These are phyloP conservation scores for Nomada ruficornis DNA, from an alignment of 2,888 invertebrate genomes.

Conservation along the genomic window DNA sequence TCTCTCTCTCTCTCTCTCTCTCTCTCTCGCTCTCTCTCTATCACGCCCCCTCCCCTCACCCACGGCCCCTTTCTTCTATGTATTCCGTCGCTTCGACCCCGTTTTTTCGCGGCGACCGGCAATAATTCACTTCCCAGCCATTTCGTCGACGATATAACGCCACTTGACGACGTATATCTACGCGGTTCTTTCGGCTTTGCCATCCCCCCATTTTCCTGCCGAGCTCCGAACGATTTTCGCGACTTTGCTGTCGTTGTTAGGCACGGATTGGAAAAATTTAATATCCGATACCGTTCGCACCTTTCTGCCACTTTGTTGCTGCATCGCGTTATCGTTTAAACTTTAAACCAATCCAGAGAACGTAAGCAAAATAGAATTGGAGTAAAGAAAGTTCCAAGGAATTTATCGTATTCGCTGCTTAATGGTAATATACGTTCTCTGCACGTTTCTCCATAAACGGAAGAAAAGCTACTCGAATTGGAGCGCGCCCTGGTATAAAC, in stretches of 20 bases:
- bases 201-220: slow-evolving; percentile 49
- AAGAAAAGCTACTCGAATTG: no score
- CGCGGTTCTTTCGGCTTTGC: slow-evolving; percentile 41
- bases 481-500: no score
- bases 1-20: no score
- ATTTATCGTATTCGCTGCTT: no score
- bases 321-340: no score
- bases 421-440: no score
- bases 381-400: no score
- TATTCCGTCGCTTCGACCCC: slow-evolving; percentile 42
- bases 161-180: slow-evolving; percentile 77
- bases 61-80: slow-evolving; percentile 1
- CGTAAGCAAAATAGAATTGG: no score
- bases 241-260: slow-evolving; percentile 22
- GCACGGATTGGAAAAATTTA: not conserved
- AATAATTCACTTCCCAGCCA: slow-evolving; percentile 82
- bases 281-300: not conserved
- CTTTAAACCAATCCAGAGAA: no score
- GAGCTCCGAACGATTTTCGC: slow-evolving; percentile 45
- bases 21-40: no score
- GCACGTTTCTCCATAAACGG: no score
- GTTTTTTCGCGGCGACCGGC: slow-evolving; percentile 74
- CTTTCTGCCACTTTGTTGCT: no score
- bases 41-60: not conserved
- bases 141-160: slow-evolving; percentile 79